These are phyloP conservation scores for Spongilla lacustris DNA, from an alignment of 37 sponge, comb jelly and placozoan species.

Conservation along the genomic window DNA sequence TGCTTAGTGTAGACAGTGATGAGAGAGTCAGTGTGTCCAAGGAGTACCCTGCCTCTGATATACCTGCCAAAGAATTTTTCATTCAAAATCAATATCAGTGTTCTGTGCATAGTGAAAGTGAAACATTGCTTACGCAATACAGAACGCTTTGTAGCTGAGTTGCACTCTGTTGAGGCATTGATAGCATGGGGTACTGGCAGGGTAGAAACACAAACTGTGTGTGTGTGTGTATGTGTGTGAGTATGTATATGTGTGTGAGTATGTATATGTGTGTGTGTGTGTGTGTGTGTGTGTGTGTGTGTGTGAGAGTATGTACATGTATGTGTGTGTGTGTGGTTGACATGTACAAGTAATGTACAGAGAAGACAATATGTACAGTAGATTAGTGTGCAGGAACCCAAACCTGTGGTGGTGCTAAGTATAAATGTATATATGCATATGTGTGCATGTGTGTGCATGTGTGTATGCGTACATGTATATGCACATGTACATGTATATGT, in stretches of 20 bases:
- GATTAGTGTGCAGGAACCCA: background rate
- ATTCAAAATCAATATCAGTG: no score
- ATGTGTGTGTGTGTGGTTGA: background rate
- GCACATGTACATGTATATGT: background rate
- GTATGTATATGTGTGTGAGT: background rate
- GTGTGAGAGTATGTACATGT: background rate
- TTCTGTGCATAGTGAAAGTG: background rate
- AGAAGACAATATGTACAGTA: background rate
- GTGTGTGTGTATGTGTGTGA: background rate
- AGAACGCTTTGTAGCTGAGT: conserved; percentile 23
- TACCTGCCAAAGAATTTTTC: no score
- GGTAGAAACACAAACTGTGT: conserved; percentile 39
- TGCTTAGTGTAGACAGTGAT: conserved; percentile 55
- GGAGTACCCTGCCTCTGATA: conserved; percentile 9
- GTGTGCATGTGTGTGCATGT: background rate
- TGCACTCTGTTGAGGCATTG: conserved; percentile 31
- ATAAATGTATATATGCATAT: background rate
- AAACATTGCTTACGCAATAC: conserved; percentile 35
- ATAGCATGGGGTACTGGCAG: conserved; percentile 47
- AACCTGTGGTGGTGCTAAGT: background rate
- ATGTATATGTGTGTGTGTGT: background rate
- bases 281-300: no score
- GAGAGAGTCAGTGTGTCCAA: conserved; percentile 27
- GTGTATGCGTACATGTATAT: background rate
- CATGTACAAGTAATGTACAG: no score